These are phyloP conservation scores for Bergia sp. DNA, from an alignment of 92 coral and sea anemone genomes.

Conservation along the genomic window DNA sequence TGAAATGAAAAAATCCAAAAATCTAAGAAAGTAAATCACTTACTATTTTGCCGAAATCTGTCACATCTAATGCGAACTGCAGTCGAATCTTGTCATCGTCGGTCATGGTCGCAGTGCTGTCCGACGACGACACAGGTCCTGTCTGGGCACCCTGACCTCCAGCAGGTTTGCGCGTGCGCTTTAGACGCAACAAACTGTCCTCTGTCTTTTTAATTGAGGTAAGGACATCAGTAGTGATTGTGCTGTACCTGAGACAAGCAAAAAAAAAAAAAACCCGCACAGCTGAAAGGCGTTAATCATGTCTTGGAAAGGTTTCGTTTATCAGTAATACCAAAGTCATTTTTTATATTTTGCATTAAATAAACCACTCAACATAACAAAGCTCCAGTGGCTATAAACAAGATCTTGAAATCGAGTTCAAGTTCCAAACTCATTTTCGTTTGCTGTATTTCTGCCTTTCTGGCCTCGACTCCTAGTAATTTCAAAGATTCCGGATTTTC, in stretches of 20 bases:
- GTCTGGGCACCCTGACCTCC: conserved; percentile 58
- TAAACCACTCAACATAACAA: too few species aligned
- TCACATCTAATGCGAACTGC: conserved; percentile 91
- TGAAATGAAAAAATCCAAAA: neutral
- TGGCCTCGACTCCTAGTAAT: too few species aligned
- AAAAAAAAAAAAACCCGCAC: neutral
- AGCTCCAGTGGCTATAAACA: too few species aligned
- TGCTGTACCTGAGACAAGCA: conserved; percentile 66
- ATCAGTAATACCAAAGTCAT: too few species aligned
- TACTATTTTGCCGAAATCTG: conserved; percentile 93
- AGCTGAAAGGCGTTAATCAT: too few species aligned
- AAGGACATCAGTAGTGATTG: conserved; percentile 87
- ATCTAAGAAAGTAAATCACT: neutral
- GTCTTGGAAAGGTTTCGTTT: too few species aligned
- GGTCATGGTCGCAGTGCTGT: conserved; percentile 70
- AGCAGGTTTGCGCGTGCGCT: conserved; percentile 85
- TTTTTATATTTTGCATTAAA: too few species aligned
- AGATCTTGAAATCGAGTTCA: too few species aligned
- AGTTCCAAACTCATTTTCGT: too few species aligned
- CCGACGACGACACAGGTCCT: conserved; percentile 52
- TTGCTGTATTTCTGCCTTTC: too few species aligned
- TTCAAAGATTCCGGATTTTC: too few species aligned
- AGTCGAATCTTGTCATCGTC: conserved; percentile 98
- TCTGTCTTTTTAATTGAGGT: conserved; percentile 97
- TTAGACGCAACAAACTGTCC: conserved; percentile 93